Conservation (phyloP, 2,888 invertebrate genomes). For the Hirtodrosophila histrioides region DNA sequence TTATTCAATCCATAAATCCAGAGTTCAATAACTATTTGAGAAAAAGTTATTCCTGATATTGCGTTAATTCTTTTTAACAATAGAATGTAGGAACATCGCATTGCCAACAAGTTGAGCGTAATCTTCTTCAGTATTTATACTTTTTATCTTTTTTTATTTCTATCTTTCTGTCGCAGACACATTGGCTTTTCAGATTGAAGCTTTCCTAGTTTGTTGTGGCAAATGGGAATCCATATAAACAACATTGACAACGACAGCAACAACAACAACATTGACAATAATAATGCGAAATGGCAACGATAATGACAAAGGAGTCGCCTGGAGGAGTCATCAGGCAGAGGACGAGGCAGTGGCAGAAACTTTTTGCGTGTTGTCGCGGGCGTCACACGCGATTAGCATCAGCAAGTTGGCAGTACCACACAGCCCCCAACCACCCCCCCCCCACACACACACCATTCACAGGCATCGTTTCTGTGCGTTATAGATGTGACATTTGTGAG, state of each 20-base stretch:
- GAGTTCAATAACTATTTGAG: no score
- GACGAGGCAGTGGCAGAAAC: conserved; percentile 12
- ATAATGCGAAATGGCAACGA: conserved; percentile 58
- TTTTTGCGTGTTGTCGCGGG: conserved; percentile 22
- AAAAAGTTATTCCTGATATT: no score
- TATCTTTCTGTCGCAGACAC: conserved; percentile 43
- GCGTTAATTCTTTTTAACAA: not conserved
- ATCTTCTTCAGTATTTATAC: conserved; percentile 6
- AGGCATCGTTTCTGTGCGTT: conserved; percentile 36
- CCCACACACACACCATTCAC: not conserved
- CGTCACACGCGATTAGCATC: conserved; percentile 66
- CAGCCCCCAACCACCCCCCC: not conserved
- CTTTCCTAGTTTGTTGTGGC: conserved; percentile 42
- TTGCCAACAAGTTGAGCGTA: conserved; percentile 39
- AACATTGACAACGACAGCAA: conserved; percentile 25
- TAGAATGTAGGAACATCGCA: not conserved
- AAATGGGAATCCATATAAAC: conserved; percentile 36
- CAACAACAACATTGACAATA: conserved; percentile 37
- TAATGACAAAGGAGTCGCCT: conserved; percentile 56
- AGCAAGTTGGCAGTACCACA: conserved; percentile 42
- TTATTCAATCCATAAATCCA: no score
- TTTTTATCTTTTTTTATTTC: not conserved
- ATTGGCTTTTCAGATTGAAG: conserved; percentile 59
- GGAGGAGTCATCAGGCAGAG: conserved; percentile 20
- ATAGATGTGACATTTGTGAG: conserved; percentile 72